Base-by-base conservation (phyloP, 2,888 invertebrate genomes). In the Aromia moschata region DNA sequence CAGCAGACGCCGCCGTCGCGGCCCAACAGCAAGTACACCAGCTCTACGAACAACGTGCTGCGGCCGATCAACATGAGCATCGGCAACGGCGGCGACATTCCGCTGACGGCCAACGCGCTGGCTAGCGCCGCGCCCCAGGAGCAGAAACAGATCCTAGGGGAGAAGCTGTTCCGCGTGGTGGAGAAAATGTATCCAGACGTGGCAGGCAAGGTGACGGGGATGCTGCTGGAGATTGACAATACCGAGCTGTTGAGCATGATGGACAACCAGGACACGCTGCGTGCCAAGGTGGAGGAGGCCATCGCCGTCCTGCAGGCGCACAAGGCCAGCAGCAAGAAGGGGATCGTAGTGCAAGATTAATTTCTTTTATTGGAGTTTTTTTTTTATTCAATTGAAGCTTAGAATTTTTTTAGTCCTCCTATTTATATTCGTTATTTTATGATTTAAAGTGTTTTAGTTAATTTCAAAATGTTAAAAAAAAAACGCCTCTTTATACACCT, bases 131-230 rank as follows among this genome's bases (percentile, higher is more conserved):
- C 90, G 31, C 91, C 94, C 17, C 94, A 95, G 79, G 98, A 99
- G 74, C 98, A 98, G 81, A 99, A 99, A 80, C 98, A 98, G 84
- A 94, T 98, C 89, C 86, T 99, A 69, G 98, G 98, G 66, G 98
- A 99, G 82, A 90, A 96, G 69, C 86, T 99, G 58, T 99, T 95
- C 89, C 60, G 97, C 16, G 88, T 97, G 69, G 97, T 98, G 80
- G 91, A 94, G 80, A 87, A 91, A 72, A 94, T 96, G 92, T 93
- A 97, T 82, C 91, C 94, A 20, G 89, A 92, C 58, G 85, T 96
- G 74, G 96, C 98, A 69, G 98, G 98, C 49, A 98, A 98, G 83
- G 97, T 99, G 70, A 98, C 98, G 64, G 98, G 98, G 74, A 98
- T 98, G 98, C 86, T 98, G 81, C 83, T 98, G 75, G 98, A 99